Evolutionary conservation across 2,888 invertebrate genomes (phyloP).

Genomic region (Pimpla rufipes): DNA sequence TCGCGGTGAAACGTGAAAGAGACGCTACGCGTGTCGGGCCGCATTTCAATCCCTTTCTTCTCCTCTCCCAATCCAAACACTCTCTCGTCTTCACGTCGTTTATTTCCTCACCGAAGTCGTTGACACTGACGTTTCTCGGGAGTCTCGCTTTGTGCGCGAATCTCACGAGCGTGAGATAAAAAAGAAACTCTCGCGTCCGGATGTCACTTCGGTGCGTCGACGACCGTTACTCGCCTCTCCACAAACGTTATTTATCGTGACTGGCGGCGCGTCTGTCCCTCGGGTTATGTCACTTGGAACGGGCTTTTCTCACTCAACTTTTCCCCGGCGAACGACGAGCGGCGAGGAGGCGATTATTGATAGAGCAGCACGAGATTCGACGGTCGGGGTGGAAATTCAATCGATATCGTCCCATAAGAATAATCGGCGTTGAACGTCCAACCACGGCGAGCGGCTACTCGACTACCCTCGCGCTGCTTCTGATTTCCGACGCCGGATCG

Average conservation of each 20-base stretch:
- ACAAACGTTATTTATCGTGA: constrained; percentile 8
- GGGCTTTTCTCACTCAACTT: not conserved
- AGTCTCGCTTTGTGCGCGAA: not conserved
- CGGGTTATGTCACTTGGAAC: constrained; percentile 23
- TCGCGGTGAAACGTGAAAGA: constrained; percentile 84
- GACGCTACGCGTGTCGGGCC: constrained; percentile 83
- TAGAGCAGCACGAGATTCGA: not conserved
- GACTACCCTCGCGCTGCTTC: constrained; percentile 14
- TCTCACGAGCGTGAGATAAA: not conserved
- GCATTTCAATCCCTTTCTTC: constrained; percentile 76
- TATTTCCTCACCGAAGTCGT: not conserved
- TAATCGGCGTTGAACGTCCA: not conserved
- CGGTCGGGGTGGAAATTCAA: constrained; percentile 4
- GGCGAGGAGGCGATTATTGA: not conserved
- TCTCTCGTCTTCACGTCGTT: not conserved
- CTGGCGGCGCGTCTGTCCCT: constrained; percentile 7
- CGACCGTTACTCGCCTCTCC: constrained; percentile 25
- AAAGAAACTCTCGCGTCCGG: constrained; percentile 4
- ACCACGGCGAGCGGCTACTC: not conserved
- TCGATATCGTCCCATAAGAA: constrained; percentile 46
- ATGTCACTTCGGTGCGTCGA: constrained; percentile 8
- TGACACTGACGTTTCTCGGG: not conserved
- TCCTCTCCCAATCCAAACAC: no score
- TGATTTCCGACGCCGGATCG: constrained; percentile 41
- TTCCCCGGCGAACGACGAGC: no score